Evolutionary conservation across 2,888 invertebrate species (phyloP).

Genomic region (Drosophila kambysellisi): DNA sequence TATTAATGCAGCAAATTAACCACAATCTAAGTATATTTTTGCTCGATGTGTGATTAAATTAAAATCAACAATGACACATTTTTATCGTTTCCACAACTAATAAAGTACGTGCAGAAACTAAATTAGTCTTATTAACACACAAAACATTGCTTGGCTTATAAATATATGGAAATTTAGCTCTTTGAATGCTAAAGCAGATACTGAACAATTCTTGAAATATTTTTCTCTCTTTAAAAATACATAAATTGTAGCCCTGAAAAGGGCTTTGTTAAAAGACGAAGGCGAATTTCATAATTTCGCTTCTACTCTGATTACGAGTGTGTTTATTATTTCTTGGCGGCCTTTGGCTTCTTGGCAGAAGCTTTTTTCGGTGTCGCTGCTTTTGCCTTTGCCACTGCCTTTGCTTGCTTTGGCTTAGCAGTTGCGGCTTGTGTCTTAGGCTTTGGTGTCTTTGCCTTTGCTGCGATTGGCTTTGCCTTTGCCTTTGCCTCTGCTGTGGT

Average conservation of each 20-base stretch:
- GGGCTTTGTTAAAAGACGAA: too few species aligned
- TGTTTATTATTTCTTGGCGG: slow-evolving; percentile 38
- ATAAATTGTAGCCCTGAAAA: too few species aligned
- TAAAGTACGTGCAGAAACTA: too few species aligned
- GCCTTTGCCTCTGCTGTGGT: slow-evolving; percentile 30
- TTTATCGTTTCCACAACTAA: too few species aligned
- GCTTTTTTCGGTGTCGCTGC: slow-evolving; percentile 36
- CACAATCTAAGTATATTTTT: rapidly evolving
- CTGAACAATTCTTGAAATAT: too few species aligned
- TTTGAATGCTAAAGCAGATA: too few species aligned
- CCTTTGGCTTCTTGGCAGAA: slow-evolving; percentile 46
- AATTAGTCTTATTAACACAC: too few species aligned
- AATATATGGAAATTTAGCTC: too few species aligned
- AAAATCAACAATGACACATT: not conserved
- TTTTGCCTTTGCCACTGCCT: slow-evolving; percentile 18
- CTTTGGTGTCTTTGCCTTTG: slow-evolving; percentile 41
- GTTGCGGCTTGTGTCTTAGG: slow-evolving; percentile 32
- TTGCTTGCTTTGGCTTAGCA: slow-evolving; percentile 46
- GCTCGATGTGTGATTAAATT: rapidly evolving
- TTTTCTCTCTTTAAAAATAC: too few species aligned
- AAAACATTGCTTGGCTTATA: too few species aligned
- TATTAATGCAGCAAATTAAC: not conserved
- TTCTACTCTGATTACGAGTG: not conserved
- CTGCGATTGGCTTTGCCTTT: slow-evolving; percentile 32
- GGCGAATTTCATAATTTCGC: too few species aligned